phyloP scores from a whole-genome alignment of 2,888 invertebrate species.

The Acanthococcus lagerstroemiae region DNA sequence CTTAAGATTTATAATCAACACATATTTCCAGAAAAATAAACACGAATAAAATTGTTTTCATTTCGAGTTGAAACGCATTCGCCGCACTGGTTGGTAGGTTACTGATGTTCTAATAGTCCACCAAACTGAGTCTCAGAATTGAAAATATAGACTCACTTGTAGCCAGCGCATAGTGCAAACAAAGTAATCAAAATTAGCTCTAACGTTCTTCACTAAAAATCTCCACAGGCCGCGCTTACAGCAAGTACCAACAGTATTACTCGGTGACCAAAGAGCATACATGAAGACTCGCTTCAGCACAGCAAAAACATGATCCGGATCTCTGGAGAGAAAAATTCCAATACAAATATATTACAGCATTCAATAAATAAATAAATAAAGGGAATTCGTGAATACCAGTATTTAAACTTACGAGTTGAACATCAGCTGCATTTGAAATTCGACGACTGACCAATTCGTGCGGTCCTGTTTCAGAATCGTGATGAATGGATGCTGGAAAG shows the following conservation, averaged over 20 bases:
- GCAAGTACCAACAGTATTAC: neutral
- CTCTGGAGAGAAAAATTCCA: neutral
- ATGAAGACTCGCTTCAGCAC: neutral
- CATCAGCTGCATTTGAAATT: slow-evolving; percentile 7
- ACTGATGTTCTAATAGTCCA: too few relatives aligned
- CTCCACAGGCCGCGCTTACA: slow-evolving; percentile 7
- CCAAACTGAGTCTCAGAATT: too few relatives aligned
- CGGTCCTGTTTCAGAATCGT: slow-evolving; percentile 2
- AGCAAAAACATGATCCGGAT: neutral
- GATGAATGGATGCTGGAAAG: slow-evolving; percentile 10
- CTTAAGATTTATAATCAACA: too few relatives aligned
- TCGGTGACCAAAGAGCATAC: slow-evolving; percentile 12
- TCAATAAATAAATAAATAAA: neutral
- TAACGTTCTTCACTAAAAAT: slow-evolving; percentile 1
- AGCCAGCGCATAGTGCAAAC: slow-evolving; percentile 2
- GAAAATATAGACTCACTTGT: neutral
- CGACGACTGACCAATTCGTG: slow-evolving; percentile 1
- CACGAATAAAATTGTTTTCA: too few relatives aligned
- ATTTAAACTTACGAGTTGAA: slow-evolving; percentile 4
- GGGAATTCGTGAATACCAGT: neutral
- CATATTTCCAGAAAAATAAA: too few relatives aligned
- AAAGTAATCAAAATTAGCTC: neutral
- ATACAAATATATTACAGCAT: too few relatives aligned
- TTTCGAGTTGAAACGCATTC: too few relatives aligned
- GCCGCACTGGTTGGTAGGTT: too few relatives aligned